These are phyloP conservation scores for Agapetus fuscipes DNA, from an alignment of 2,888 invertebrate species.

Conservation along the genomic window DNA sequence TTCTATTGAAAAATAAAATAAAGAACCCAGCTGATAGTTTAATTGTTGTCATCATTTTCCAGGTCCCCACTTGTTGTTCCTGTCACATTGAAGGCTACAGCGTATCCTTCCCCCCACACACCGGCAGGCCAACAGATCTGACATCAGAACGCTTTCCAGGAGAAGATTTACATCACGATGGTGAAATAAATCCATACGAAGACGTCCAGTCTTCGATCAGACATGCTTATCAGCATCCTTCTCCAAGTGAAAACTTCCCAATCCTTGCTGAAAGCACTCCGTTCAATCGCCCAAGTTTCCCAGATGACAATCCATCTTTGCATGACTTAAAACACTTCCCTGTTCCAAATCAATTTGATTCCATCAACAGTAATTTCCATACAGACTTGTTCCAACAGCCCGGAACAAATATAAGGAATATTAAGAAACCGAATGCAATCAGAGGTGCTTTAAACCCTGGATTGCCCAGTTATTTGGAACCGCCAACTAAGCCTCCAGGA, in stretches of 20 bases:
- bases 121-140: constrained; percentile 42
- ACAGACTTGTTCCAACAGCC: constrained; percentile 17
- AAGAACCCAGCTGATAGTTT: too few species aligned
- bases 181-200: constrained; percentile 40
- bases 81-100: constrained; percentile 72
- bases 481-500: constrained; percentile 37
- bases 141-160: constrained; percentile 48
- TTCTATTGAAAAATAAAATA: too few species aligned
- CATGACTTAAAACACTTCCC: constrained; percentile 13
- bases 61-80: constrained; percentile 73
- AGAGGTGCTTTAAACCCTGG: constrained; percentile 26
- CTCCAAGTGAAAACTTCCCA: constrained; percentile 29
- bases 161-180: constrained; percentile 42
- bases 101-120: constrained; percentile 55
- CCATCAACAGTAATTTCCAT: constrained; percentile 12
- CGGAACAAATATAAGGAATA: constrained; percentile 26
- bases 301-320: constrained; percentile 10
- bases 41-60: too few species aligned
- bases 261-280: constrained; percentile 25
- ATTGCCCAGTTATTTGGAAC: constrained; percentile 41
- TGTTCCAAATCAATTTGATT: constrained; percentile 13
- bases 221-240: constrained; percentile 20
- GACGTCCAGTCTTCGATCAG: constrained; percentile 25
- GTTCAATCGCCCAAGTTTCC: constrained; percentile 4
- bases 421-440: constrained; percentile 32